phyloP scores from a whole-genome alignment of 2,888 invertebrate species.

The Orthonevra nobilis region DNA sequence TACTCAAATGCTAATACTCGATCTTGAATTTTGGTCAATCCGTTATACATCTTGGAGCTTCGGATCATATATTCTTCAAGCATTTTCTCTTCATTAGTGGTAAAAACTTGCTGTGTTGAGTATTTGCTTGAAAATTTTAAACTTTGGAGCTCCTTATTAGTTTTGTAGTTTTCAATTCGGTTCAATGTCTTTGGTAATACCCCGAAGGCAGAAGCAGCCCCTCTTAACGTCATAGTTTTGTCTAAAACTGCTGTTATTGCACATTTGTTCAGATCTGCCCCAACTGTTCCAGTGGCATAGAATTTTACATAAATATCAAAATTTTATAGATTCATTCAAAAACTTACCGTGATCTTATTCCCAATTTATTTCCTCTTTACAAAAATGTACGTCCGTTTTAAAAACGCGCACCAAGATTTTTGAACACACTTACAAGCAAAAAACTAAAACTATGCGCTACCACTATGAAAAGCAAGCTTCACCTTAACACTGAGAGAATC shows the following conservation, averaged over 20 bases:
- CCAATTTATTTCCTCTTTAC: slow-evolving; percentile 8
- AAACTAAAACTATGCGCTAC: no score
- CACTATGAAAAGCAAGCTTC: neutral
- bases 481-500: slow-evolving; percentile 4
- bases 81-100: slow-evolving; percentile 55
- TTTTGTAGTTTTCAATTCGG: slow-evolving; percentile 54
- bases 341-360: slow-evolving; percentile 6
- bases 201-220: slow-evolving; percentile 1
- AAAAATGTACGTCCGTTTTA: slow-evolving; percentile 6
- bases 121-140: slow-evolving; percentile 52
- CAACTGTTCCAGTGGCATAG: slow-evolving; percentile 6
- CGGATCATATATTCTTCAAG: slow-evolving; percentile 47
- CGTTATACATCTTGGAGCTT: slow-evolving; percentile 54
- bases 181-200: slow-evolving; percentile 38
- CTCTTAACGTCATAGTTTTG: slow-evolving; percentile 19
- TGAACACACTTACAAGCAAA: no score
- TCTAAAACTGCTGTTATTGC: slow-evolving; percentile 12
- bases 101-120: slow-evolving; percentile 58
- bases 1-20: slow-evolving; percentile 59
- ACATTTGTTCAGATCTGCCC: no score
- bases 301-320: slow-evolving; percentile 9
- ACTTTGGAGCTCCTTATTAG: slow-evolving; percentile 47
- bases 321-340: slow-evolving; percentile 13
- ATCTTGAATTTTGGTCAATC: slow-evolving; percentile 49
- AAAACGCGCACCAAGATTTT: neutral